phyloP scores from a whole-genome alignment of 2,888 invertebrate species.

The Acronicta leporina region DNA sequence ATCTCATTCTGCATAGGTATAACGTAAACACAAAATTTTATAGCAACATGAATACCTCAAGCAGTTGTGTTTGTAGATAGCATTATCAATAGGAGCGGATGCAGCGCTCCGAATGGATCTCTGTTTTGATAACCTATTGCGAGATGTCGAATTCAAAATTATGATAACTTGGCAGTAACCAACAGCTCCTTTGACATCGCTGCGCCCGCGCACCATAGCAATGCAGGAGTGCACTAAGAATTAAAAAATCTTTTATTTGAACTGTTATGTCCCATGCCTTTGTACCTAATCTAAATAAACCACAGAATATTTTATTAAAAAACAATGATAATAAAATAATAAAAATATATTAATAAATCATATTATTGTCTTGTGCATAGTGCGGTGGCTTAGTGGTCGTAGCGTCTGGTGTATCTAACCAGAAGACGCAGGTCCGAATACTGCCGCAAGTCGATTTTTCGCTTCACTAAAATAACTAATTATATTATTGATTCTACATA shows the following conservation, averaged over 20 bases:
- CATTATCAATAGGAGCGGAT: constrained; percentile 75
- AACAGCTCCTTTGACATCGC: constrained; percentile 74
- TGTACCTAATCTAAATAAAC: no score
- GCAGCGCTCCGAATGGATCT: constrained; percentile 69
- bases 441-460: no score
- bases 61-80: constrained; percentile 42
- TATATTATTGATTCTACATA: no score
- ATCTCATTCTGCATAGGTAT: not conserved
- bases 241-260: not conserved
- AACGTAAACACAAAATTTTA: constrained; percentile 11
- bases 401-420: no score
- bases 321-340: no score
- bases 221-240: constrained; percentile 47
- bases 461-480: no score
- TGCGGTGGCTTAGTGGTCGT: no score
- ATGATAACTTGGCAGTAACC: constrained; percentile 67
- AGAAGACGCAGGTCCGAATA: no score
- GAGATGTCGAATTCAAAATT: constrained; percentile 63
- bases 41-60: constrained; percentile 19
- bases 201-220: constrained; percentile 58
- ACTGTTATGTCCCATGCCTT: no score
- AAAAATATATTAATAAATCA: no score
- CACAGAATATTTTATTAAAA: no score
- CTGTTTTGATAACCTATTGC: constrained; percentile 73
- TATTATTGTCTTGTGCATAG: no score